phyloP scores from a whole-genome alignment of 2,888 invertebrate genomes.

The Amaurobius ferox region DNA sequence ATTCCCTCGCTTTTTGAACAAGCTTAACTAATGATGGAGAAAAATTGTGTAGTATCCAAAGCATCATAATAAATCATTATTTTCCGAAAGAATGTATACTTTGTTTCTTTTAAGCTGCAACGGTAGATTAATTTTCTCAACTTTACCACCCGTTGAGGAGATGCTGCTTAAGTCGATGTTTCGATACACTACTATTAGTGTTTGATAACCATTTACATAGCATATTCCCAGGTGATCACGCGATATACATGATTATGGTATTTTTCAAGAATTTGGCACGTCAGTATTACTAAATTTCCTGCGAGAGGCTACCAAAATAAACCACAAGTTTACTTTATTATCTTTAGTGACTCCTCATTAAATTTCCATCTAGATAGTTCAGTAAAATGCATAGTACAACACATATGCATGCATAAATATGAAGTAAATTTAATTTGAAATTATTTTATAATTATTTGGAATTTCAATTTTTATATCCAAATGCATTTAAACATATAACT shows the following conservation, averaged over 20 bases:
- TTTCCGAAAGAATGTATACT: constrained; percentile 9
- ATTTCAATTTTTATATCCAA: too few relatives aligned
- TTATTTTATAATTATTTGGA: too few relatives aligned
- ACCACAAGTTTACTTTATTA: too few relatives aligned
- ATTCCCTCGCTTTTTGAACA: constrained; percentile 45
- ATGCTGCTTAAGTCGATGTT: background rate
- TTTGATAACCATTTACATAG: background rate
- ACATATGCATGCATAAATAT: too few relatives aligned
- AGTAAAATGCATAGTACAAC: too few relatives aligned
- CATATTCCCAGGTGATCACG: background rate
- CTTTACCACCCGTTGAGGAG: background rate
- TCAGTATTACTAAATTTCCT: too few relatives aligned
- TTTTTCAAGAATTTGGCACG: too few relatives aligned
- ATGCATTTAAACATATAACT: too few relatives aligned
- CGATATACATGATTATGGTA: background rate
- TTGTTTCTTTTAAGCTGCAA: constrained; percentile 8
- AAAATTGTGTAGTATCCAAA: constrained; percentile 6
- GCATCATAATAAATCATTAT: constrained; percentile 33
- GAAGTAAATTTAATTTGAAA: too few relatives aligned
- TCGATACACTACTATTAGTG: background rate
- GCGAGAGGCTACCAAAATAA: too few relatives aligned
- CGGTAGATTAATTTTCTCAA: constrained; percentile 11
- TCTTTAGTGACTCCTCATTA: too few relatives aligned
- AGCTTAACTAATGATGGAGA: constrained; percentile 47
- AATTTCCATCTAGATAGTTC: too few relatives aligned